phyloP scores from a whole-genome alignment of 2,888 invertebrate genomes.

The Rhamnusium bicolor region DNA sequence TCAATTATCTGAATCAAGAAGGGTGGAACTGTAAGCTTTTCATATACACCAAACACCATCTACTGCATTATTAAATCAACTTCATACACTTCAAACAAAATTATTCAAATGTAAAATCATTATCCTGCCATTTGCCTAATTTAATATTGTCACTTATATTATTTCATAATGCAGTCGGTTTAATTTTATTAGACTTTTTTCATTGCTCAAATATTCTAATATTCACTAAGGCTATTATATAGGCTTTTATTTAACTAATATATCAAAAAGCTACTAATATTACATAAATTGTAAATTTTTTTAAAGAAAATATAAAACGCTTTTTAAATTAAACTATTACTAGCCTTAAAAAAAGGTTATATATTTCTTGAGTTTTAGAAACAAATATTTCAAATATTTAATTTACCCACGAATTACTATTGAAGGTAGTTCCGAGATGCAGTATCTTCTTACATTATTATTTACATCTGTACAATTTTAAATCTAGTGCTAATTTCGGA shows the following conservation, averaged over 20 bases:
- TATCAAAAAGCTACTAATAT: neutral
- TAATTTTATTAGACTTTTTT: neutral
- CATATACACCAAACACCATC: slow-evolving; percentile 45
- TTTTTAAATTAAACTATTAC: too few relatives aligned
- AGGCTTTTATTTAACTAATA: neutral
- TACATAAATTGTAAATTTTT: too few relatives aligned
- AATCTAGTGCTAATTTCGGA: neutral
- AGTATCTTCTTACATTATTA: neutral
- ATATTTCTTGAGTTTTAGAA: too few relatives aligned
- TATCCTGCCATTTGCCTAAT: slow-evolving; percentile 55
- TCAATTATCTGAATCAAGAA: slow-evolving; percentile 68
- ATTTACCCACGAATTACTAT: too few relatives aligned
- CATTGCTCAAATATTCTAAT: neutral
- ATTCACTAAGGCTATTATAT: neutral
- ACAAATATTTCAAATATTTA: too few relatives aligned
- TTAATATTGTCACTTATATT: slow-evolving; percentile 41
- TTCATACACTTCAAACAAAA: slow-evolving; percentile 56
- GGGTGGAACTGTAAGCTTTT: slow-evolving; percentile 41
- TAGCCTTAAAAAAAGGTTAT: too few relatives aligned
- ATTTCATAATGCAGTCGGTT: neutral
- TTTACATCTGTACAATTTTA: neutral
- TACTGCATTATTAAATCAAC: slow-evolving; percentile 60
- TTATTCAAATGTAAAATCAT: slow-evolving; percentile 63
- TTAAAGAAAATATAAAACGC: too few relatives aligned
- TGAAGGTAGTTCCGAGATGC: too few relatives aligned